Conservation (phyloP, 2,797 vertebrate genomes). For the Oreochromis grahami region DNA sequence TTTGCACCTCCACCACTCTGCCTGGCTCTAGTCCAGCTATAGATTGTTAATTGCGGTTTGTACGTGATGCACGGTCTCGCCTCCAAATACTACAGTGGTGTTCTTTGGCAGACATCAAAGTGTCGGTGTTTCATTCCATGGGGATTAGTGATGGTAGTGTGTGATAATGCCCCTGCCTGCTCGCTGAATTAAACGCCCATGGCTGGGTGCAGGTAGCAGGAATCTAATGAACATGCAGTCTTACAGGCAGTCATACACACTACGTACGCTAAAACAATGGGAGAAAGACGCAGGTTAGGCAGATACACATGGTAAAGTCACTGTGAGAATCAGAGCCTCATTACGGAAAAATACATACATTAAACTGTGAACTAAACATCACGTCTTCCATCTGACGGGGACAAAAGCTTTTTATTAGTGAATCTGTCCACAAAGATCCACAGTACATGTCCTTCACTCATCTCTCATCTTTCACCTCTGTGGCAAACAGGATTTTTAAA, state of each 20-base stretch:
- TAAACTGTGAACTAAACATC: conserved; percentile 34
- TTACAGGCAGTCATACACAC: not conserved
- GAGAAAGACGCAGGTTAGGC: not conserved
- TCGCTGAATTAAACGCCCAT: conserved; percentile 63
- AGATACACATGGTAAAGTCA: not conserved
- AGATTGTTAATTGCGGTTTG: conserved; percentile 73
- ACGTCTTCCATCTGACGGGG: conserved; percentile 8
- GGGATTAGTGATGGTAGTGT: conserved; percentile 69
- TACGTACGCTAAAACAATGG: not conserved
- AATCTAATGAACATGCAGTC: conserved; percentile 45
- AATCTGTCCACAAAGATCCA: conserved; percentile 37
- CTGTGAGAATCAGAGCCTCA: not conserved
- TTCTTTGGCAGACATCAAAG: conserved; percentile 73
- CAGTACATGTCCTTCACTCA: conserved; percentile 56
- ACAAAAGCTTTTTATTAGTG: conserved; percentile 33
- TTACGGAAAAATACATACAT: conserved; percentile 21
- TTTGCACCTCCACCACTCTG: conserved; percentile 4
- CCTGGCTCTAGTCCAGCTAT: conserved; percentile 69
- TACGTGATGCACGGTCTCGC: conserved; percentile 52
- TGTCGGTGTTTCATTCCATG: conserved; percentile 63
- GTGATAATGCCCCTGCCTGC: conserved; percentile 60
- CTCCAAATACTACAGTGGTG: conserved; percentile 52
- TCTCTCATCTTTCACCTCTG: conserved; percentile 46
- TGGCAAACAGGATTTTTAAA: conserved; percentile 71
- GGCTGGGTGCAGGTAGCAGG: conserved; percentile 57